Evolutionary conservation across 2,888 invertebrate species (phyloP), one percentile per base, ranked within the genome.

Genomic region (Papilio demoleus): DNA sequence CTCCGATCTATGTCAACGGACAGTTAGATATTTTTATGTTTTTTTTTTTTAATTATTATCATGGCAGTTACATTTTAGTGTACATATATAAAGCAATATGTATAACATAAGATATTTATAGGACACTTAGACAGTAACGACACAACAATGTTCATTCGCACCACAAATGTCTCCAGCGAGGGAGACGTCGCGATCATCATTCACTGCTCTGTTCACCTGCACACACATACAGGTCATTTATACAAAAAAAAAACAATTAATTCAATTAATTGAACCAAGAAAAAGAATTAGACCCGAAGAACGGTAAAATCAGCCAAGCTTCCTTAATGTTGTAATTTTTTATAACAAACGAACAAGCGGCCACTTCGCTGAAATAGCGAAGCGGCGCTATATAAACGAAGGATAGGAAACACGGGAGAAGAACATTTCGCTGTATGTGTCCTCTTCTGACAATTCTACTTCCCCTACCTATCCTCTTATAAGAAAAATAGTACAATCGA

Each of bases 201-300:
- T 91, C 90, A 71, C 77, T 87, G 38, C 87, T 72, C 70, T 90
- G 90, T 74, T 92, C 91, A 53, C 90, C 92, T 92, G 78, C 3
- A 74, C 70, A 70, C 1, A 47, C 11, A 47, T 2, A 47, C n/a
- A n/a, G n/a, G n/a, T 31, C 14, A 0, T 14, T 14, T 19, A 1
- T 19, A 50, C 12, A 24, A 14, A 14, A 12, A 17, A 17, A 11
- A 14, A 17, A 11, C 14, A 17, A 31, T 19, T n/a, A 58, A 27
- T 27, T 14, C 11, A 14, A 50, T 24, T 22, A 24, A 22, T 24
- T 22, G 24, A 24, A 50, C 12, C 17, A 4, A 31, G 31, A 31
- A 31, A n/a, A n/a, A n/a, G n/a, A n/a, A n/a, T n/a, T n/a, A n/a
- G n/a, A n/a, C n/a, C n/a, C n/a, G n/a, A n/a, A n/a, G n/a, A n/a